phyloP scores from a whole-genome alignment of 2,113 vertebrate genomes.

The Nycticryphes semicollaris region DNA sequence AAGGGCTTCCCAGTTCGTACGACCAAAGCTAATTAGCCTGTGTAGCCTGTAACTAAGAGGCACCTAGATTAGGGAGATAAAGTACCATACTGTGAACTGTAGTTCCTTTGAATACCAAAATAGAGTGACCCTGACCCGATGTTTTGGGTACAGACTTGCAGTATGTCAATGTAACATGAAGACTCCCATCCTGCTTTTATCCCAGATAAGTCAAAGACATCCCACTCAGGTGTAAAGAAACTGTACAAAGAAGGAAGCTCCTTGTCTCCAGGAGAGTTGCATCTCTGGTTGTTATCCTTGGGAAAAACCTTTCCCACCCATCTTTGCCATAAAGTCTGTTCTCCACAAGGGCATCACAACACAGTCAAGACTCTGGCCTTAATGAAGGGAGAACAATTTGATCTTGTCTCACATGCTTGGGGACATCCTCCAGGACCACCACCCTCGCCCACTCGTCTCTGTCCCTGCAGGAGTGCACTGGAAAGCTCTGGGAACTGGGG shows the following conservation, averaged over 20 bases:
- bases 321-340: not conserved
- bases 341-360: not conserved
- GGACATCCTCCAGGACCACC: rapidly evolving
- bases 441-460: not conserved
- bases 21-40: not conserved
- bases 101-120: not conserved
- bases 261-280: not conserved
- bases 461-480: not conserved
- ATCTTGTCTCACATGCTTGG: rapidly evolving
- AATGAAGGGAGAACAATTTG: not conserved
- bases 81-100: not conserved
- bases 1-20: not conserved
- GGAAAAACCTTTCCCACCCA: not conserved
- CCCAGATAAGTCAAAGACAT: not conserved
- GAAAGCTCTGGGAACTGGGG: not conserved
- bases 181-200: not conserved
- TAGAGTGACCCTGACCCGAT: not conserved
- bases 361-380: not conserved
- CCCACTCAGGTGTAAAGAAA: not conserved
- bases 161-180: not conserved
- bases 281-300: not conserved
- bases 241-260: not conserved
- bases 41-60: not conserved
- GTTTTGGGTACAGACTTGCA: not conserved
- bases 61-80: not conserved